A percentile compares a stretch with the other conserved stretches of the same genome.
Evolutionary conservation across 2,113 vertebrate species (phyloP).

Genomic region (Saguinus midas): DNA sequence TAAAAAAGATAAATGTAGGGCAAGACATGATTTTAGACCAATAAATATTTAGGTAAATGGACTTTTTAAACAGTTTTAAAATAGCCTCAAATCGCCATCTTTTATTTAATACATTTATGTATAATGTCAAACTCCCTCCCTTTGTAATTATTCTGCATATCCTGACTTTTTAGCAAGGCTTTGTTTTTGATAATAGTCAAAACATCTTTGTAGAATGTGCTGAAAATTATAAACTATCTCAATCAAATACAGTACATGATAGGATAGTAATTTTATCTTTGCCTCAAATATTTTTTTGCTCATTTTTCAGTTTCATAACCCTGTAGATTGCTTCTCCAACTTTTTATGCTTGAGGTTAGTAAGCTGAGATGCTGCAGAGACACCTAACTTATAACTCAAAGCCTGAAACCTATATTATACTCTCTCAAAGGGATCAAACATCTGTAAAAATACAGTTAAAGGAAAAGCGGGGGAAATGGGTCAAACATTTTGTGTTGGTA

Average conservation of each 20-base stretch:
- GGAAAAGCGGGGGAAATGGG: not conserved
- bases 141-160: not conserved
- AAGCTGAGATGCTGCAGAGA: slow-evolving; percentile 30
- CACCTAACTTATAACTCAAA: slow-evolving; percentile 19
- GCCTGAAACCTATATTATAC: not conserved
- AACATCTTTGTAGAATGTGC: not conserved
- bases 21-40: not conserved
- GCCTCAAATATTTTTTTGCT: not conserved
- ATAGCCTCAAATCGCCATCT: not conserved
- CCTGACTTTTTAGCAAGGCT: not conserved
- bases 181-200: not conserved
- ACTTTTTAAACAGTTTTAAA: not conserved
- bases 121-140: not conserved
- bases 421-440: not conserved
- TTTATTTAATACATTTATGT: not conserved
- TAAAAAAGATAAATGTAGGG: not conserved
- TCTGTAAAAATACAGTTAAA: slow-evolving; percentile 37
- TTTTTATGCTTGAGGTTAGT: slow-evolving; percentile 23
- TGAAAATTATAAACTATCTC: not conserved
- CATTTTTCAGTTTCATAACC: slow-evolving; percentile 48
- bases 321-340: not conserved
- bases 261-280: slow-evolving; percentile 8
- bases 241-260: not conserved
- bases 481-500: slow-evolving; percentile 23
- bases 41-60: not conserved